Evolutionary conservation across 2,113 vertebrate species (phyloP).

Genomic region (Passer montanus): DNA sequence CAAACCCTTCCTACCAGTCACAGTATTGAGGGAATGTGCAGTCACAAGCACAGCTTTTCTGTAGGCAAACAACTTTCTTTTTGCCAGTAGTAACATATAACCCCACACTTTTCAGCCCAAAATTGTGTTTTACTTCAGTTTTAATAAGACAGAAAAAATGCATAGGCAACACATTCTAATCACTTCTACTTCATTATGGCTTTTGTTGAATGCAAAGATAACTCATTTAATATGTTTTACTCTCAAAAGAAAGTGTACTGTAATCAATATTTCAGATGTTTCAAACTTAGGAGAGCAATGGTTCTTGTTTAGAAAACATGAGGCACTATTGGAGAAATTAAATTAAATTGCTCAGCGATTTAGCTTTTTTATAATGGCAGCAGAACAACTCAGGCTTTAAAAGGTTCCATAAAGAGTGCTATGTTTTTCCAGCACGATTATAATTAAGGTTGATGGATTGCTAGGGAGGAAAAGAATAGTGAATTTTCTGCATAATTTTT

Average conservation of each 20-base stretch:
- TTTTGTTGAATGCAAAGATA: slow-evolving; percentile 5
- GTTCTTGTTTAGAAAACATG: slow-evolving; percentile 54
- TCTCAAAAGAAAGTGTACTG: slow-evolving; percentile 21
- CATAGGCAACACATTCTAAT: neutral
- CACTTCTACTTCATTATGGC: neutral
- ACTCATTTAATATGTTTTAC: neutral
- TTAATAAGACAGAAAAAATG: neutral
- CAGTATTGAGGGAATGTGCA: neutral
- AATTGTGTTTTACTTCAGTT: neutral
- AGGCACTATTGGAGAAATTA: slow-evolving; percentile 45
- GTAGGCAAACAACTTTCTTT: neutral
- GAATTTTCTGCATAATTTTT: slow-evolving; percentile 18
- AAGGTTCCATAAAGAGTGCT: neutral
- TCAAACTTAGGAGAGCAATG: slow-evolving; percentile 6
- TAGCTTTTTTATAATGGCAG: slow-evolving; percentile 45
- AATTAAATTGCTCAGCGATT: slow-evolving; percentile 62
- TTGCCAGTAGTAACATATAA: neutral
- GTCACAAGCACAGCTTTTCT: neutral
- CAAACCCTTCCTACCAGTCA: neutral
- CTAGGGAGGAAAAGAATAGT: neutral
- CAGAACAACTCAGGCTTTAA: slow-evolving; percentile 42
- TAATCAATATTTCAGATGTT: slow-evolving; percentile 46
- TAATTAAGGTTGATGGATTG: slow-evolving; percentile 58
- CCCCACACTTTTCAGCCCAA: neutral
- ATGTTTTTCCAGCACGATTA: slow-evolving; percentile 11